Conservation (phyloP, 2,113 vertebrate species). For the Nothocercus nigrocapillus region DNA sequence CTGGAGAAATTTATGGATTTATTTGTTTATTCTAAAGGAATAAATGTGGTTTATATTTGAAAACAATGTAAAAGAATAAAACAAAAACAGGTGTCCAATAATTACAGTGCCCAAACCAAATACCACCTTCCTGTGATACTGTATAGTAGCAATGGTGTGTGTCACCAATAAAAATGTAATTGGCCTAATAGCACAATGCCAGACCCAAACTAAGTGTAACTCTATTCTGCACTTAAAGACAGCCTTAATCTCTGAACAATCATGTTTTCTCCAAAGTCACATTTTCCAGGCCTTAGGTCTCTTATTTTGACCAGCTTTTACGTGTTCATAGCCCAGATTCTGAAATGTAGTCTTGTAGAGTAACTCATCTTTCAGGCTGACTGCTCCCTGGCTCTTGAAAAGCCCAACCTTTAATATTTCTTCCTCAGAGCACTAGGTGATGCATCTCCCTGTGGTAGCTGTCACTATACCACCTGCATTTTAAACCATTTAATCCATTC, state of each 20-base stretch:
- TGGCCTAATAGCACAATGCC: neutral
- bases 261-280: neutral
- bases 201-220: neutral
- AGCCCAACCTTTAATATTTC: neutral
- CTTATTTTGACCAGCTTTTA: neutral
- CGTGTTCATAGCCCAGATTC: neutral
- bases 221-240: rapidly evolving
- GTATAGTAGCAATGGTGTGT: neutral
- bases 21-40: neutral
- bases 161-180: neutral
- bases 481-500: neutral
- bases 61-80: neutral
- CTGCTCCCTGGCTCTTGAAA: neutral
- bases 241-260: neutral
- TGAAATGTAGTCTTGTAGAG: neutral
- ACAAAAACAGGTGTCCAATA: neutral
- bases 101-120: neutral
- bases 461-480: neutral
- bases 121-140: neutral
- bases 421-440: neutral
- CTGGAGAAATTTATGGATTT: neutral
- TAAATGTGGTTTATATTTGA: neutral
- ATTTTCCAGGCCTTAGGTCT: neutral
- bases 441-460: rapidly evolving
- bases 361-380: neutral